Evolutionary conservation across 2,113 vertebrate genomes (phyloP).

Genomic region (Alaudala cheleensis): DNA sequence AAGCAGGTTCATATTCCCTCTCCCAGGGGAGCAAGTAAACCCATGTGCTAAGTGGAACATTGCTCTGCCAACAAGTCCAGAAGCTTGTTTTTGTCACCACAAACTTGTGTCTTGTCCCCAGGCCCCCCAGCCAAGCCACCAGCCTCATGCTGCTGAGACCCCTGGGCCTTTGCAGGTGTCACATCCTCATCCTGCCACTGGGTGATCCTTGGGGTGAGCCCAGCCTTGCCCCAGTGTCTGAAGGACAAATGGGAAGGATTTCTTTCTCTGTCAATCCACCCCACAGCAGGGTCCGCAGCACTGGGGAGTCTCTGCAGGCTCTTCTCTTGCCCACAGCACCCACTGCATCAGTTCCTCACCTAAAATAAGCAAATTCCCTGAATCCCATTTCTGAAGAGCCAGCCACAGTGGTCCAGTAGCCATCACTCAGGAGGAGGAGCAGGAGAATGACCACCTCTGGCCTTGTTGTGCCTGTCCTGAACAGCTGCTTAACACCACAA

Average conservation of each 20-base stretch:
- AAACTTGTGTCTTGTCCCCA: neutral
- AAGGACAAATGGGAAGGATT: neutral
- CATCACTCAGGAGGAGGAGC: neutral
- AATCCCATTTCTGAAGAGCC: neutral
- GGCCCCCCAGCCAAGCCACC: neutral
- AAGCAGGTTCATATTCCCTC: neutral
- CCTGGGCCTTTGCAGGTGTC: rapidly evolving
- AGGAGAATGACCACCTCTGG: neutral
- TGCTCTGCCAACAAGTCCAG: neutral
- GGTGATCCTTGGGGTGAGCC: neutral
- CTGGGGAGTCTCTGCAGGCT: neutral
- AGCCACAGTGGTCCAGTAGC: neutral
- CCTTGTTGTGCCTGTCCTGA: neutral
- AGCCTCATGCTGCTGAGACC: neutral
- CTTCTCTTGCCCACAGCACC: rapidly evolving
- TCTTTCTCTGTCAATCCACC: rapidly evolving
- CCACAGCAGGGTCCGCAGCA: rapidly evolving
- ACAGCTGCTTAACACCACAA: neutral
- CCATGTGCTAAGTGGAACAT: rapidly evolving
- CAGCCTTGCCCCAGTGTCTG: neutral
- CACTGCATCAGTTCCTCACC: neutral
- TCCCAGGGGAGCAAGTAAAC: rapidly evolving
- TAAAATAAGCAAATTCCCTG: too few species aligned
- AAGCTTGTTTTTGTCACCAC: neutral
- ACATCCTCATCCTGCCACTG: rapidly evolving